Percentiles rank a stretch among this genome's conserved stretches.
phyloP scores from a whole-genome alignment of 1,140 invertebrate species.

The Chymomyza costata region DNA sequence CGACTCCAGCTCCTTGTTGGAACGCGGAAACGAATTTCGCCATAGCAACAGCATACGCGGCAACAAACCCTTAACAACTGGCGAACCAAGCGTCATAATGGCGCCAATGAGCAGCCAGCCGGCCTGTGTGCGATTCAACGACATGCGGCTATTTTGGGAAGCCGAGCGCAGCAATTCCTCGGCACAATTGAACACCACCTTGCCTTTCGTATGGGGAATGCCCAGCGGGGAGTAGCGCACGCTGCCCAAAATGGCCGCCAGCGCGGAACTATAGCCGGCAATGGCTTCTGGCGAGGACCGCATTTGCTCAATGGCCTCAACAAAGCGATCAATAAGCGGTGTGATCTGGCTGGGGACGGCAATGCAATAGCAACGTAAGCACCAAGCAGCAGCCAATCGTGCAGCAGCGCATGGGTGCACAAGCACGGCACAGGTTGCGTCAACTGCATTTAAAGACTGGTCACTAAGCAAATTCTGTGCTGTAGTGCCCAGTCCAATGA shows the following conservation, averaged over 20 bases:
- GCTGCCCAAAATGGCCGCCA: conserved; percentile 94
- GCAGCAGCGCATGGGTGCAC: conserved; percentile 95
- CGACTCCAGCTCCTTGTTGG: conserved; percentile 95
- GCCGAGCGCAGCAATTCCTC: conserved; percentile 97
- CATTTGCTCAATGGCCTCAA: conserved; percentile 90
- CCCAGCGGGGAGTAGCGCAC: conserved; percentile 93
- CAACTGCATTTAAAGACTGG: conserved; percentile 84
- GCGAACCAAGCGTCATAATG: conserved; percentile 96
- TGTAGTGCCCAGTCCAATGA: conserved; percentile 92
- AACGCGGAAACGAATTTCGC: conserved; percentile 98
- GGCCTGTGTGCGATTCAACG: conserved; percentile 94
- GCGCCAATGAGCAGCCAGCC: conserved; percentile 98
- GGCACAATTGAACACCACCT: conserved; percentile 97
- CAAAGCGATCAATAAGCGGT: conserved; percentile 92
- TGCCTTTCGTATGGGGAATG: conserved; percentile 96
- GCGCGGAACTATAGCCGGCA: conserved; percentile 93
- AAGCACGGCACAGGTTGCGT: conserved; percentile 80
- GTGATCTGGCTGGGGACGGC: conserved; percentile 96
- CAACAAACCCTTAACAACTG: conserved; percentile 91
- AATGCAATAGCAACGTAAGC: conserved; percentile 91
- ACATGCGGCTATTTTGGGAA: conserved; percentile 96
- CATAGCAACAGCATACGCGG: conserved; percentile 96
- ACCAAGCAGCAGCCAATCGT: conserved; percentile 95
- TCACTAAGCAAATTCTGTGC: conserved; percentile 92
- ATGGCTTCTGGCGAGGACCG: conserved; percentile 95